A percentile compares a stretch with the other conserved stretches of the same genome.
These are phyloP conservation scores for Sinocyclocheilus rhinocerous DNA, from an alignment of 2,113 vertebrate genomes.

Conservation along the genomic window DNA sequence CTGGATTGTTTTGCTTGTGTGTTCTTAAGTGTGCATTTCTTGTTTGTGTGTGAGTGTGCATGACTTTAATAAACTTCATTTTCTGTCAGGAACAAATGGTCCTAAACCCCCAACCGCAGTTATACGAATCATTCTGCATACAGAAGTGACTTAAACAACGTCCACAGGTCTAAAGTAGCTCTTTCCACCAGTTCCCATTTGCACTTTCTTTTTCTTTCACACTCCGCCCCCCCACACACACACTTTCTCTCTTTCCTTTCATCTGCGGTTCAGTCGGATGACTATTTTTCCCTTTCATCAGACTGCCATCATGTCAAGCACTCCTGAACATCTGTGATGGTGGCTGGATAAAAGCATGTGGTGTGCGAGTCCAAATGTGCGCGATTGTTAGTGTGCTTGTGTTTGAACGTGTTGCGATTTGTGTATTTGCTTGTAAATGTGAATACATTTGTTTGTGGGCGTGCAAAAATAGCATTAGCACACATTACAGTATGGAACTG, in stretches of 20 bases:
- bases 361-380: background rate
- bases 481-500: constrained; percentile 23
- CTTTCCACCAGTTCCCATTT: constrained; percentile 13
- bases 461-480: constrained; percentile 30
- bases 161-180: background rate
- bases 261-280: constrained; percentile 24
- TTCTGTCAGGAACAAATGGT: background rate
- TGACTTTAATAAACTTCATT: background rate
- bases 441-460: constrained; percentile 58
- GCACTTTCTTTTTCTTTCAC: background rate
- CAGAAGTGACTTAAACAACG: background rate
- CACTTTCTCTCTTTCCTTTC: constrained; percentile 13
- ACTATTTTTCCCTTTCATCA: constrained; percentile 36
- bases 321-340: constrained; percentile 40
- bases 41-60: too few relatives aligned
- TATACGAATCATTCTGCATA: background rate
- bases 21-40: too few relatives aligned
- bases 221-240: background rate
- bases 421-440: constrained; percentile 45
- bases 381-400: constrained; percentile 50
- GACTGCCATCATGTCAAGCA: constrained; percentile 33
- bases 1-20: too few relatives aligned
- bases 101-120: background rate
- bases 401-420: constrained; percentile 44
- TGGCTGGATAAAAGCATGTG: constrained; percentile 34